Conservation (phyloP, 2,888 invertebrate species). For the Eurois occulta region DNA sequence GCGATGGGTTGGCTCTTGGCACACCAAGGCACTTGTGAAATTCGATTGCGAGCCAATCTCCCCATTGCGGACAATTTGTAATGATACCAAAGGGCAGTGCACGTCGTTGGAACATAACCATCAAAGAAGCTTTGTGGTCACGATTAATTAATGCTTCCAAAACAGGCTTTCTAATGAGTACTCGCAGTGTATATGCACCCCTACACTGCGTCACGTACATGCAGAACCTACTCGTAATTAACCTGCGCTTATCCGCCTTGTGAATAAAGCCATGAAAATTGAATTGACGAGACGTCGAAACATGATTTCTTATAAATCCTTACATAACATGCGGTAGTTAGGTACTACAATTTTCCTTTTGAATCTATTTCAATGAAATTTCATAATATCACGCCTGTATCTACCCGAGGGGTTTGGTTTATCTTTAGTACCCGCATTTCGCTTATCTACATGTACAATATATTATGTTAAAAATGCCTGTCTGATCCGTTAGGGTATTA, state of each 20-base stretch:
- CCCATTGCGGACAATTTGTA: neutral
- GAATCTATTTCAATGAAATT: neutral
- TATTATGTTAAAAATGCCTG: too few species aligned
- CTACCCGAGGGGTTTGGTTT: neutral
- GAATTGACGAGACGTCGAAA: neutral
- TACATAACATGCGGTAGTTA: neutral
- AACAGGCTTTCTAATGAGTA: neutral
- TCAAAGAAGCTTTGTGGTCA: neutral
- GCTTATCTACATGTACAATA: neutral
- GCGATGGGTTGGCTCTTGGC: neutral
- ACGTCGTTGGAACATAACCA: neutral
- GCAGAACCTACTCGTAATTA: neutral
- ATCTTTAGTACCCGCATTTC: neutral
- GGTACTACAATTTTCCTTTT: neutral
- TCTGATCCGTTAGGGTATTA: too few species aligned
- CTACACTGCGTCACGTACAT: neutral
- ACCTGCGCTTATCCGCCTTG: conserved; percentile 2
- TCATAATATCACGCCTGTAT: neutral
- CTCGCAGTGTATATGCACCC: conserved; percentile 11
- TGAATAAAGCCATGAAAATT: conserved; percentile 1
- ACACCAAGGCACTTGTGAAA: neutral
- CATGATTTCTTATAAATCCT: neutral
- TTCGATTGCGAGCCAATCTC: neutral
- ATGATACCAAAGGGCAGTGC: neutral
- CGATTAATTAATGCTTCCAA: neutral